Base-by-base conservation (phyloP, 2,797 vertebrate species). In the Synanceia verrucosa region DNA sequence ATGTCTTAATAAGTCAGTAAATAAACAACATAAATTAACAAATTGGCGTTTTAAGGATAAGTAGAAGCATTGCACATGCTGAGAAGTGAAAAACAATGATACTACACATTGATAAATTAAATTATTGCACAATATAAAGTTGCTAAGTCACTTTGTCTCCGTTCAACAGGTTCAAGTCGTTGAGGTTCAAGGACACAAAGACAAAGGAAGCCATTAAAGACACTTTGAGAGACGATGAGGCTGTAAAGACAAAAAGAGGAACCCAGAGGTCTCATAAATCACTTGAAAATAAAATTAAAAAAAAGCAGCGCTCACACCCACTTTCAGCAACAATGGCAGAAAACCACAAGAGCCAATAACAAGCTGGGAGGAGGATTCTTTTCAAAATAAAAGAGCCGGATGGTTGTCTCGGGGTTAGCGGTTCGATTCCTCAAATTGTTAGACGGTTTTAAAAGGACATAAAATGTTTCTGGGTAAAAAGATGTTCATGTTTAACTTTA, bases 261-360 rank as follows among this genome's bases (percentile, higher is more conserved):
- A 83, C 73, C 53, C 71, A 37, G 64, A 79, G 78, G 76, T 58
- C 83, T 88, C 82, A 78, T 87, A 88, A 88, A 90, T 87, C 78
- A 83, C 68, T 46, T 70, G 68, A 39, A 71, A 52, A 13, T 70
- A 39, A 71, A 52, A 13, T 31, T 47, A n/a, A 21, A n/a, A 36
- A 76, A 80, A 86, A 44, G 65, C 56, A 62, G 48, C 81, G 26
- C 51, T 82, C 78, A 81, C 81, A 70, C 76, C 63, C 74, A 47
- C 67, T 75, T 79, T 81, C 48, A 74, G 66, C 77, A 75, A 76
- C 76, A 70, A 76, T 26, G 53, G 53, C 63, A 58, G 61, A 46
- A 34, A 19, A 63, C 85, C 85, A 44, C 84, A 81, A 1, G 44
- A 34, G 6, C 47, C 76, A 75, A 78, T 70, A 81, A 87, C 58